phyloP scores from a whole-genome alignment of 1,140 invertebrate species.

The Caerostris extrusa region DNA sequence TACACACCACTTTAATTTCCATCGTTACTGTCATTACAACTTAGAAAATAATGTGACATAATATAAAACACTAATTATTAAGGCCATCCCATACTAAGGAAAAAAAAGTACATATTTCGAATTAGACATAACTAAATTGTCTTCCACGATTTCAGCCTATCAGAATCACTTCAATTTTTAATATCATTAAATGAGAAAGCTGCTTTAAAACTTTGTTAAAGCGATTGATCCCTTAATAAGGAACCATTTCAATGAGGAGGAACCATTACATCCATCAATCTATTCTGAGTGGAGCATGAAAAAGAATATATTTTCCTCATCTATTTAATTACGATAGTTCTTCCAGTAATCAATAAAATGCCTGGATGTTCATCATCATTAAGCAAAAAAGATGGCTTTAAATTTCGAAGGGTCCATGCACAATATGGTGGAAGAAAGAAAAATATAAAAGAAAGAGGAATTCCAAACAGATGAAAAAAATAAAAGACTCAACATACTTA shows the following conservation, averaged over 20 bases:
- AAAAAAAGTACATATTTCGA: too few relatives aligned
- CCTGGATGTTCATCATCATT: slow-evolving; percentile 45
- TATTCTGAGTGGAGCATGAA: not conserved
- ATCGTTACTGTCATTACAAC: too few relatives aligned
- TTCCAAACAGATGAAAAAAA: not conserved
- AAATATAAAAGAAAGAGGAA: not conserved
- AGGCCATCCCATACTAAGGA: too few relatives aligned
- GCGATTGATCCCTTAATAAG: not conserved
- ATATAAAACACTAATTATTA: too few relatives aligned
- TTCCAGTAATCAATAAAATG: slow-evolving; percentile 28
- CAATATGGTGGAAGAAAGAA: not conserved
- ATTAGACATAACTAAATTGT: too few relatives aligned
- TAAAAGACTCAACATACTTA: not conserved
- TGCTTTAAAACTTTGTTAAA: not conserved
- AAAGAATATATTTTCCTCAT: not conserved
- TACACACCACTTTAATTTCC: too few relatives aligned
- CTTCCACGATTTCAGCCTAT: too few relatives aligned
- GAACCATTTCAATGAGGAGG: not conserved
- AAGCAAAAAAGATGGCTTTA: slow-evolving; percentile 31
- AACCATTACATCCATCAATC: not conserved
- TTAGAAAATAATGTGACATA: too few relatives aligned
- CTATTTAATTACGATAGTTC: slow-evolving; percentile 43
- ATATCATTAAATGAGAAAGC: too few relatives aligned
- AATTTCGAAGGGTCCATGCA: slow-evolving; percentile 24
- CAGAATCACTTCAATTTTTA: too few relatives aligned